phyloP scores from a whole-genome alignment of 1,140 invertebrate genomes.

The Scaptodrosophila lebanonensis region DNA sequence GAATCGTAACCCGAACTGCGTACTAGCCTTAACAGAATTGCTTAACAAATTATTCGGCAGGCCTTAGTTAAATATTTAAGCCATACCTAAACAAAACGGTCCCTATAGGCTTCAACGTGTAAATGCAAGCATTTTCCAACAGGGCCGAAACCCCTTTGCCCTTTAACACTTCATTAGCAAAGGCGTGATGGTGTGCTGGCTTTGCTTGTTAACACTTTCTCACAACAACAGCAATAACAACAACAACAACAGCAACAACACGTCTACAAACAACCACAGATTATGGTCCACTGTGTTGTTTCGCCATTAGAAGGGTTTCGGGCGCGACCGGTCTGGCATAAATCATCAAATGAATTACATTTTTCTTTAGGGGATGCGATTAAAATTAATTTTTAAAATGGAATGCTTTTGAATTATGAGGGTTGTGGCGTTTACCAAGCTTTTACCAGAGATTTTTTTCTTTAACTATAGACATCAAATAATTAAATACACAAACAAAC shows the following conservation, averaged over 20 bases:
- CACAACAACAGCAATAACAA: neutral
- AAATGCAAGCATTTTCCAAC: slow-evolving; percentile 2
- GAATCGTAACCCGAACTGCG: neutral
- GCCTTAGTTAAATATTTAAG: slow-evolving; percentile 46
- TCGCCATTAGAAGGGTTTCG: slow-evolving; percentile 39
- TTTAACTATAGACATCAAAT: too few relatives aligned
- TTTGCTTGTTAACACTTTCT: slow-evolving; percentile 18
- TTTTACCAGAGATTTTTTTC: too few relatives aligned
- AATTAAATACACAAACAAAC: too few relatives aligned
- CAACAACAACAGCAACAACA: slow-evolving; percentile 13
- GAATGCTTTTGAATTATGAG: slow-evolving; percentile 59
- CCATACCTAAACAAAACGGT: slow-evolving; percentile 13
- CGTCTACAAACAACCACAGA: slow-evolving; percentile 36
- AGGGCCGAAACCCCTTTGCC: neutral
- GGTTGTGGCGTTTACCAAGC: slow-evolving; percentile 17
- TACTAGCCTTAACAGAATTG: slow-evolving; percentile 21
- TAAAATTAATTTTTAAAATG: slow-evolving; percentile 62
- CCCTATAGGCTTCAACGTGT: slow-evolving; percentile 15
- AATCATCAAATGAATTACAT: slow-evolving; percentile 65
- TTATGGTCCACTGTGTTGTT: too few relatives aligned
- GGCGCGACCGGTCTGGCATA: slow-evolving; percentile 37
- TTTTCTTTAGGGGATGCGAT: slow-evolving; percentile 43
- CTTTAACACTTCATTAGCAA: slow-evolving; percentile 47
- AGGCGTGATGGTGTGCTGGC: neutral
- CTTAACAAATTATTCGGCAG: too few relatives aligned